These are phyloP conservation scores for Nezara viridula DNA, from an alignment of 2,888 invertebrate genomes.

Conservation along the genomic window DNA sequence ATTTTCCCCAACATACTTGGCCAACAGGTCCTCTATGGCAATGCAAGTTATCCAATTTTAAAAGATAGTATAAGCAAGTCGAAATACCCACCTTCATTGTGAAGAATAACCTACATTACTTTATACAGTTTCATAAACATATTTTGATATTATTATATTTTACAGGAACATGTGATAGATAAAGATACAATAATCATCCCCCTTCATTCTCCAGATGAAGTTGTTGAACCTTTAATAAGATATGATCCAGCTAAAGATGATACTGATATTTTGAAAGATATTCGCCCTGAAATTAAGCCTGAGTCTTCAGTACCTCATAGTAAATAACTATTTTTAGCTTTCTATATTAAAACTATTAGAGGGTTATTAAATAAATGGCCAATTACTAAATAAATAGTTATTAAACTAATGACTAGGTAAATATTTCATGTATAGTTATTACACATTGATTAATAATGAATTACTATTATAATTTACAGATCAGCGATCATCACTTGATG, in stretches of 20 bases:
- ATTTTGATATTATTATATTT: conserved; percentile 28
- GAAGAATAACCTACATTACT: not conserved
- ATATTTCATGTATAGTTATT: not conserved
- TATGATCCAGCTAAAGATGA: conserved; percentile 60
- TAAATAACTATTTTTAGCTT: conserved; percentile 12
- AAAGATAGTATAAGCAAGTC: not conserved
- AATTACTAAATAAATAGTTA: too few species aligned
- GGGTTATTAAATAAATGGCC: not conserved
- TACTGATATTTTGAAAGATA: conserved; percentile 43
- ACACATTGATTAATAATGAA: not conserved
- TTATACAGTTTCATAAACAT: not conserved
- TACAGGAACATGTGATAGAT: conserved; percentile 63
- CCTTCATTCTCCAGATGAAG: conserved; percentile 73
- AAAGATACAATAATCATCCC: conserved; percentile 79
- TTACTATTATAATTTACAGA: conserved; percentile 29
- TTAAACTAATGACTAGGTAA: not conserved
- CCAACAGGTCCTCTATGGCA: not conserved
- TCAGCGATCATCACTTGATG: conserved; percentile 51
- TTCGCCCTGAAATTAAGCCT: conserved; percentile 20
- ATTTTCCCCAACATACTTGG: too few species aligned
- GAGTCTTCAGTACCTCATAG: conserved; percentile 26
- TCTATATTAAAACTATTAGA: not conserved
- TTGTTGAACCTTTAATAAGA: conserved; percentile 62
- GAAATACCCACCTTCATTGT: not conserved
- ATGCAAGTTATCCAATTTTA: not conserved